Conservation (phyloP, 2,797 vertebrate genomes). For the Naso thynnoides region DNA sequence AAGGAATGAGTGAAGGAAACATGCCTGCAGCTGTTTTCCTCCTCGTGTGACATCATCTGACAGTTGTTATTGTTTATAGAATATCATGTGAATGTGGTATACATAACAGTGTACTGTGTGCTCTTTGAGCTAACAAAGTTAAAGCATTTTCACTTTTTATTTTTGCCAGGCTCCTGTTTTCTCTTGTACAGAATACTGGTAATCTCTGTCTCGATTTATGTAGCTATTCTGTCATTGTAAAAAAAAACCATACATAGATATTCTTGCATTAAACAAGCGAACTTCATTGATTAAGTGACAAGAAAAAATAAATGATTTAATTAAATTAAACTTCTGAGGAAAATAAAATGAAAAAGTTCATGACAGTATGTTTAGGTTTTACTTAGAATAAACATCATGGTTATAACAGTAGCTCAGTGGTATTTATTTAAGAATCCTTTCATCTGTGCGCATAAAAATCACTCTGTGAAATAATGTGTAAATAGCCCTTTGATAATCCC, state of each 20-base stretch:
- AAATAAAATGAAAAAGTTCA: too few relatives aligned
- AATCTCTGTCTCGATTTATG: background rate
- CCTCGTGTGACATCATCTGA: background rate
- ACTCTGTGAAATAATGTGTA: background rate
- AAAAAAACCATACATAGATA: too few relatives aligned
- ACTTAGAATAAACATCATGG: too few relatives aligned
- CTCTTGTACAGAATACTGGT: background rate
- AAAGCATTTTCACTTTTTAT: background rate
- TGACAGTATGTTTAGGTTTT: too few relatives aligned
- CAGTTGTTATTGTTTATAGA: background rate
- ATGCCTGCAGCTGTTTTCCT: background rate
- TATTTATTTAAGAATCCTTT: too few relatives aligned
- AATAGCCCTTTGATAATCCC: background rate
- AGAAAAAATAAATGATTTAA: background rate
- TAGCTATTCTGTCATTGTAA: too few relatives aligned
- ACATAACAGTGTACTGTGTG: background rate
- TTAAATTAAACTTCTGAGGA: too few relatives aligned
- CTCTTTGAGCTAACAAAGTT: background rate
- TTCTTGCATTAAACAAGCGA: too few relatives aligned
- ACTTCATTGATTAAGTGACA: background rate
- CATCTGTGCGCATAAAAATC: too few relatives aligned
- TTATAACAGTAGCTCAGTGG: too few relatives aligned
- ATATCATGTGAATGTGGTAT: background rate
- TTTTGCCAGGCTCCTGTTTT: background rate
- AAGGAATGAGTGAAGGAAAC: background rate